A percentile compares a stretch with the other conserved stretches of the same genome.
Evolutionary conservation across 2,888 invertebrate species (phyloP).

Genomic region (Cynaeus angustus): DNA sequence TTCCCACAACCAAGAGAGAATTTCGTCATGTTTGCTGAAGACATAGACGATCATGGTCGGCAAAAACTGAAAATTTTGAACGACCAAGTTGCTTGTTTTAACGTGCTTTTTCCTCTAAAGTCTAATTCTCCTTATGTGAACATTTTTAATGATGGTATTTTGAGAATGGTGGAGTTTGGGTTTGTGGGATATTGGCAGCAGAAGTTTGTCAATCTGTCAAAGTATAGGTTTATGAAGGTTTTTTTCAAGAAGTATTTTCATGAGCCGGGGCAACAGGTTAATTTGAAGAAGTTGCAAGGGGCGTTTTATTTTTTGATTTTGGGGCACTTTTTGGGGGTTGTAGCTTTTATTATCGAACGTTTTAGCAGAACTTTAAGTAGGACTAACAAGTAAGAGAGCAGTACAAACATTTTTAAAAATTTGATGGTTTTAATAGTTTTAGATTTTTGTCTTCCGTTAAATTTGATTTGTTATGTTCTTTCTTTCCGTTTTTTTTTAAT

Average conservation of each 20-base stretch:
- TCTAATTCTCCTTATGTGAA: constrained; percentile 54
- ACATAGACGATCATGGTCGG: constrained; percentile 1
- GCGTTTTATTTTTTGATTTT: constrained; percentile 54
- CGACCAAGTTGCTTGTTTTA: constrained; percentile 27
- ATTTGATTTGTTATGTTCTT: too few relatives aligned
- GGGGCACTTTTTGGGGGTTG: constrained; percentile 36
- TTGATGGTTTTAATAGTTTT: too few relatives aligned
- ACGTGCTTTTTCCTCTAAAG: constrained; percentile 51
- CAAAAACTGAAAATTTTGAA: constrained; percentile 14
- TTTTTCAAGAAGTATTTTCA: constrained; percentile 16
- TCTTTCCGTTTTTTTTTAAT: too few relatives aligned
- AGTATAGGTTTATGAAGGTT: constrained; percentile 28
- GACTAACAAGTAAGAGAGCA: too few relatives aligned
- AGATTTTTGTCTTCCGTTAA: too few relatives aligned
- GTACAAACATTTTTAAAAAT: too few relatives aligned
- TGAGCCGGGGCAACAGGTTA: constrained; percentile 33
- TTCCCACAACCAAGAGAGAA: neutral
- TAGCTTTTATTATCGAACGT: neutral
- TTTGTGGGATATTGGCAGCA: constrained; percentile 53
- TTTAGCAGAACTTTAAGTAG: too few relatives aligned
- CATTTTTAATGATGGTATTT: constrained; percentile 51
- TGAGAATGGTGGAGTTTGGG: constrained; percentile 52
- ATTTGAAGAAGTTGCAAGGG: constrained; percentile 51
- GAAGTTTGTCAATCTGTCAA: constrained; percentile 26
- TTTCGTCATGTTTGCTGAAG: constrained; percentile 19